These are phyloP conservation scores for Camponotus vicinus DNA, from an alignment of 1,140 invertebrate genomes.

Conservation along the genomic window DNA sequence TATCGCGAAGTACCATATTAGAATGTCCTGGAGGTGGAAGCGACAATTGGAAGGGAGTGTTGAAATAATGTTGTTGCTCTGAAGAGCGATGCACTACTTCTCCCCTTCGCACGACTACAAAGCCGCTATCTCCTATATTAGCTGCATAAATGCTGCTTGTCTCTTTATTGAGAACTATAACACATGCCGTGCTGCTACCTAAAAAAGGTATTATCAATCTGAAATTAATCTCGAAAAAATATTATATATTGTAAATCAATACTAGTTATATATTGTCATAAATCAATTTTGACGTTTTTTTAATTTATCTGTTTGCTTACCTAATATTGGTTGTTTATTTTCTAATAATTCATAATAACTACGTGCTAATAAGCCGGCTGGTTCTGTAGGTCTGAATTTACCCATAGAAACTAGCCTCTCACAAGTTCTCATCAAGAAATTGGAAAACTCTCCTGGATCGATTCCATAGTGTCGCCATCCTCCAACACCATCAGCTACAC, in stretches of 20 bases:
- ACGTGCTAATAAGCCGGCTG: constrained; percentile 94
- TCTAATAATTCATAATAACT: constrained; percentile 97
- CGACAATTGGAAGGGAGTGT: constrained; percentile 98
- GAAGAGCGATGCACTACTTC: constrained; percentile 96
- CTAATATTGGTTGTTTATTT: constrained; percentile 96
- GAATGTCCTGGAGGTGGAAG: constrained; percentile 96
- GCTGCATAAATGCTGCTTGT: constrained; percentile 96
- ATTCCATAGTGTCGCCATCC: constrained; percentile 99
- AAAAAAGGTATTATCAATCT: constrained; percentile 8
- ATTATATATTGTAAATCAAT: too few species aligned
- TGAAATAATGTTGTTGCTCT: constrained; percentile 99
- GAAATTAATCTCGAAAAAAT: background rate
- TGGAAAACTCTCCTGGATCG: constrained; percentile 98
- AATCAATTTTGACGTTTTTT: constrained; percentile 1
- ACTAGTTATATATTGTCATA: too few species aligned
- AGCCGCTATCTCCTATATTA: constrained; percentile 99
- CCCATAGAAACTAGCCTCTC: constrained; percentile 96
- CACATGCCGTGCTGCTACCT: constrained; percentile 99
- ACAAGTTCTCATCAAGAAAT: constrained; percentile 97
- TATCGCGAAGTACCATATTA: constrained; percentile 94
- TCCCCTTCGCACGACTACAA: constrained; percentile 95
- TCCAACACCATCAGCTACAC: constrained; percentile 99
- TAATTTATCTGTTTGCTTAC: constrained; percentile 83
- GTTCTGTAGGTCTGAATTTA: constrained; percentile 94
- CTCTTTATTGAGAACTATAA: constrained; percentile 96